Base-by-base conservation (phyloP, 2,888 invertebrate genomes). In the Mimas tiliae region DNA sequence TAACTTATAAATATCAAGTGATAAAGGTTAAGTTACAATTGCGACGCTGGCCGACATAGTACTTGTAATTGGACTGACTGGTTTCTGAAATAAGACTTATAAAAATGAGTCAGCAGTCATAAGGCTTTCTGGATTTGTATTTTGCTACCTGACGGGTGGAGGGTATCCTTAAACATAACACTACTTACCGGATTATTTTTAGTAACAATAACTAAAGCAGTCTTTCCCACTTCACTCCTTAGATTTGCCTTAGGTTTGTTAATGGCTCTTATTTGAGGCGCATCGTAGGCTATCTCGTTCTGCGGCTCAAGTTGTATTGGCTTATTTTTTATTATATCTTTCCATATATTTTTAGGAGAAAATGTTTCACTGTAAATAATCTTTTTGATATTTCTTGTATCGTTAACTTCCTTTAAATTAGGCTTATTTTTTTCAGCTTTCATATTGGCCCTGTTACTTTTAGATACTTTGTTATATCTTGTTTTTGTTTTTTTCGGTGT, bases 341-440 rank as follows among this genome's bases (percentile, higher is more conserved):
- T 64, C 82, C 83, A 84, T 62, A 82, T 78, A 19, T 71, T 78
- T 16, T 73, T 69, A 0, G 73, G 71, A 9, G 78, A 70, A 67
- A 82, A 82, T 9, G 62, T 64, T 70, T 83, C 82, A 0, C 76
- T 63, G 47, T 73, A 69, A 16, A 77, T 52, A 11, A 80, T 65
- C 67, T 76, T 77, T 67, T 78, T 73, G 14, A 78, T 75, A 42
- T n/a, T 62, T 33, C 63, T 66, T 1, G 52, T 34, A 33, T 48
- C 62, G 8, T 52, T 47, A 16, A 34, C 55, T 63, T 63, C 12
- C 38, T 19, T 51, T 52, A 34, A 16, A 50, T 63, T 7, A 7
- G 16, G 8, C 16, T 64, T 38, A 14, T 55, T 9, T 34, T 62
- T 68, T 16, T 38, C 2, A 16, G 21, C 38, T 58, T 27, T 7